phyloP scores from a whole-genome alignment of 2,113 vertebrate species.

The Nothocercus julius region DNA sequence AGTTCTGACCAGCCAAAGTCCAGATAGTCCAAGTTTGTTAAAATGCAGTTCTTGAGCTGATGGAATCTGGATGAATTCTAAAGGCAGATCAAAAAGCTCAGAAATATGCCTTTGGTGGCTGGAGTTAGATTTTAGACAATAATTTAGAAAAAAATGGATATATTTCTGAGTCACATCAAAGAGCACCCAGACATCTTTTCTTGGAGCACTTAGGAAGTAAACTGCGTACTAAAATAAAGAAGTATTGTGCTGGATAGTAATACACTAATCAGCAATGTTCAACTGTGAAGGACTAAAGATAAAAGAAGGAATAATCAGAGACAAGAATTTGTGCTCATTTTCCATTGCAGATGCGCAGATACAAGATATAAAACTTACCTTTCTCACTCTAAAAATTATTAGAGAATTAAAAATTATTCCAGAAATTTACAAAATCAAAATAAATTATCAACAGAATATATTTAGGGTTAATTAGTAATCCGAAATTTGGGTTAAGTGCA shows the following conservation, averaged over 20 bases:
- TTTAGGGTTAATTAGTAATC: background rate
- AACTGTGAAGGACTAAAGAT: background rate
- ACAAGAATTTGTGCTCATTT: background rate
- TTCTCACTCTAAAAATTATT: background rate
- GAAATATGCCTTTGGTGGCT: background rate
- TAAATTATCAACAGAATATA: background rate
- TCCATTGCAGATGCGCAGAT: background rate
- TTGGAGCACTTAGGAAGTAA: background rate
- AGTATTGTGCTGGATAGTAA: background rate
- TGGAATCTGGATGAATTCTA: background rate
- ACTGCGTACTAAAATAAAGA: background rate
- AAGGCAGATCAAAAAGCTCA: background rate
- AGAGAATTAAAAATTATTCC: background rate
- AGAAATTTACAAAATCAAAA: background rate
- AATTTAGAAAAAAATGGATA: background rate
- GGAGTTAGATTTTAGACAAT: background rate
- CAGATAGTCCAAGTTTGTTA: background rate
- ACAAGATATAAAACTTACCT: background rate
- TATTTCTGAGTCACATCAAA: background rate
- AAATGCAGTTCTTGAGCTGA: background rate
- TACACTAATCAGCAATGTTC: background rate
- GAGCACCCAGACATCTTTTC: background rate
- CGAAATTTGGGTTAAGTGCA: background rate
- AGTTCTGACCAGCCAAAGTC: background rate
- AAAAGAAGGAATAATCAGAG: background rate